Conservation (phyloP, 2,888 invertebrate genomes). For the Stegana nigrithorax region DNA sequence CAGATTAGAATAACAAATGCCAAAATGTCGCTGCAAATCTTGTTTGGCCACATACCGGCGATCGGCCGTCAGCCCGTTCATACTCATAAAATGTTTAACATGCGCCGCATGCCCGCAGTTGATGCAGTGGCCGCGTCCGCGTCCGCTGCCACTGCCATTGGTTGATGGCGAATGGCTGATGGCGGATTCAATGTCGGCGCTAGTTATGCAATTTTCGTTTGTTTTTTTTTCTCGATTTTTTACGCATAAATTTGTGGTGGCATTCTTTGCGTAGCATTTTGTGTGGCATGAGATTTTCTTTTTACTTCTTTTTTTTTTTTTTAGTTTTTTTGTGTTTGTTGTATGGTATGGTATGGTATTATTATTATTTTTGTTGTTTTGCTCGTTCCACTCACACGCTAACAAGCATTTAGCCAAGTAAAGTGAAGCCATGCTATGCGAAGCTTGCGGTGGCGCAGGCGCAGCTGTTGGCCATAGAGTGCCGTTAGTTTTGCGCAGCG, state of each 20-base stretch:
- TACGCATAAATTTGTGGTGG: conserved; percentile 45
- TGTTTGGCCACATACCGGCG: conserved; percentile 29
- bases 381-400: too few species aligned
- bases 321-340: not conserved
- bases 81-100: conserved; percentile 4
- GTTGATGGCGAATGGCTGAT: too few species aligned
- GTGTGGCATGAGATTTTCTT: not conserved
- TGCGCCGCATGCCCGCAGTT: not conserved
- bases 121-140: not conserved
- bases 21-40: conserved; percentile 23
- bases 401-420: too few species aligned
- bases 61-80: too few species aligned
- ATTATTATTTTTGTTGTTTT: too few species aligned
- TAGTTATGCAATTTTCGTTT: not conserved
- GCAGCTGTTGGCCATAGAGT: not conserved
- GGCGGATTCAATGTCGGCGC: too few species aligned
- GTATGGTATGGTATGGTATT: too few species aligned
- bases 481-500: conserved; percentile 38
- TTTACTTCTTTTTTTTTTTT: not conserved
- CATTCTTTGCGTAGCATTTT: not conserved
- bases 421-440: not conserved
- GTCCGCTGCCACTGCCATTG: not conserved
- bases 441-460: not conserved
- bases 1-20: not conserved
- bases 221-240: not conserved